A percentile compares a stretch with the other conserved stretches of the same genome.
These are phyloP conservation scores for Ametastegia equiseti DNA, from an alignment of 2,888 invertebrate species.

Conservation along the genomic window DNA sequence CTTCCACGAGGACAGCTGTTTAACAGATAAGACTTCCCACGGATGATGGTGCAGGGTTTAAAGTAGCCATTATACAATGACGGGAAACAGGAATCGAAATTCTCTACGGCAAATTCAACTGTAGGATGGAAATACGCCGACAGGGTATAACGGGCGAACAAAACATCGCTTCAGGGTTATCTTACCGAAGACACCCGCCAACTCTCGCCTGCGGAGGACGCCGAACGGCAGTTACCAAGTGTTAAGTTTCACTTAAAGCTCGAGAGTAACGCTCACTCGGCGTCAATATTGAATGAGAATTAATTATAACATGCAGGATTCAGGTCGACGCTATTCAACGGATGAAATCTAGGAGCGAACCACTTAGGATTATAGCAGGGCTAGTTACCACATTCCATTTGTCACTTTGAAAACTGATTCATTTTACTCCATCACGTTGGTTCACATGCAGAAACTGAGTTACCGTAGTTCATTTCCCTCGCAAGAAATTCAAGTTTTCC, in stretches of 20 bases:
- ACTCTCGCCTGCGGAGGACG: constrained; percentile 19
- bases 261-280: not conserved
- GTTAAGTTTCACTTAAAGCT: constrained; percentile 36
- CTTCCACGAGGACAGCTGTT: not conserved
- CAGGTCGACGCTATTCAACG: not conserved
- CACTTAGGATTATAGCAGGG: not conserved
- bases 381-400: not conserved
- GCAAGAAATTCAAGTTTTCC: too few relatives aligned
- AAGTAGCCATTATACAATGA: constrained; percentile 34
- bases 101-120: not conserved
- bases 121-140: not conserved
- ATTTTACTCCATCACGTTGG: not conserved
- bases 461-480: too few relatives aligned
- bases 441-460: too few relatives aligned
- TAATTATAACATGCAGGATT: constrained; percentile 16
- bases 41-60: not conserved
- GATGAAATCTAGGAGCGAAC: not conserved
- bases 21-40: constrained; percentile 13
- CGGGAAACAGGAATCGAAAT: constrained; percentile 16
- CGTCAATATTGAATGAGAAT: constrained; percentile 27
- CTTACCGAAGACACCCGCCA: constrained; percentile 26
- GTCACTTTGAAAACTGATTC: not conserved
- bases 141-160: constrained; percentile 34
- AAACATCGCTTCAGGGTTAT: constrained; percentile 41
- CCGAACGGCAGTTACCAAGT: constrained; percentile 7